A percentile compares a stretch with the other conserved stretches of the same genome.
Evolutionary conservation across 2,797 vertebrate species (phyloP).

Genomic region (Tokudaia muenninki): DNA sequence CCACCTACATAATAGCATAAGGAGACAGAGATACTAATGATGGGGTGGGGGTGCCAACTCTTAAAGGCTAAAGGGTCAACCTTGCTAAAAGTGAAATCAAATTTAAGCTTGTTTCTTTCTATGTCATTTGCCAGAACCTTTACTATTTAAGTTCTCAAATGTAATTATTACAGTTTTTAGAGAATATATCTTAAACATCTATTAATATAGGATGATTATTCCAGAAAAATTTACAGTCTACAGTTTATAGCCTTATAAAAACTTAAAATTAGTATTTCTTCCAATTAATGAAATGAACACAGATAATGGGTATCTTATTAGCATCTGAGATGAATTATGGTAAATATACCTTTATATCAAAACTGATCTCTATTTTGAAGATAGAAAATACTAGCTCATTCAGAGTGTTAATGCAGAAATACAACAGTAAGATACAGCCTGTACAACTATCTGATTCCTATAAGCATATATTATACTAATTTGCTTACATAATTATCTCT

Average conservation of each 20-base stretch:
- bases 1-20: neutral
- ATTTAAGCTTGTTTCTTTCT: neutral
- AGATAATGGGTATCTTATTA: neutral
- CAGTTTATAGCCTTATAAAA: neutral
- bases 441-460: neutral
- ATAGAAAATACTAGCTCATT: constrained; percentile 24
- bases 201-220: neutral
- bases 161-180: neutral
- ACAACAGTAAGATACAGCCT: neutral
- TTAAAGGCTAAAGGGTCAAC: neutral
- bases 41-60: neutral
- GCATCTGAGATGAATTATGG: neutral
- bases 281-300: neutral
- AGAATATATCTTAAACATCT: neutral
- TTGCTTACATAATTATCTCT: constrained; percentile 49
- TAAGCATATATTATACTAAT: neutral
- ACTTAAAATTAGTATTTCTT: neutral
- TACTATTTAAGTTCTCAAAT: neutral
- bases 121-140: neutral
- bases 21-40: neutral
- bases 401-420: neutral
- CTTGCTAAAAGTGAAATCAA: neutral
- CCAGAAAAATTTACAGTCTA: neutral
- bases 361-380: constrained; percentile 4
- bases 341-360: neutral